phyloP scores from a whole-genome alignment of 2,113 vertebrate species.

The Sebastes fasciatus region DNA sequence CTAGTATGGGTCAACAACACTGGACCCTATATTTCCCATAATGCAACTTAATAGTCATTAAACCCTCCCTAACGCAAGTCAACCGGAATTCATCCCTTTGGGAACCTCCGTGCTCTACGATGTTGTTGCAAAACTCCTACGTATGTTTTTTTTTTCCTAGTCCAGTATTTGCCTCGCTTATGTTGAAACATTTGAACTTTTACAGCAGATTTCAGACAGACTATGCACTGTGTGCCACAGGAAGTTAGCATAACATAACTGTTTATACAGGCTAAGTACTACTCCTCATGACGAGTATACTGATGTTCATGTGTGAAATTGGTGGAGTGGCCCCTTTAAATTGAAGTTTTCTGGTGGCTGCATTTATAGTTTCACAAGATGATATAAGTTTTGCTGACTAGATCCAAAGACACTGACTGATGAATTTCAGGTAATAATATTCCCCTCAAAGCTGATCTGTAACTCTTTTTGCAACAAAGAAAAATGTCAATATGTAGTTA shows the following conservation, averaged over 20 bases:
- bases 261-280: neutral
- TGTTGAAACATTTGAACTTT: too few species aligned
- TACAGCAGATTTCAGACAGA: too few species aligned
- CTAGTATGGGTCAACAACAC: neutral
- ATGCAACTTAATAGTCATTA: neutral
- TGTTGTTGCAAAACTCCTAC: too few species aligned
- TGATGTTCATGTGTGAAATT: too few species aligned
- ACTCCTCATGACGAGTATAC: neutral
- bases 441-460: constrained; percentile 1
- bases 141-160: too few species aligned
- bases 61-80: neutral
- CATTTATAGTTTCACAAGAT: neutral
- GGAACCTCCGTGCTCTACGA: too few species aligned
- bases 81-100: neutral
- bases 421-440: neutral
- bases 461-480: neutral
- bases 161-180: too few species aligned
- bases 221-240: too few species aligned
- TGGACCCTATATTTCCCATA: neutral
- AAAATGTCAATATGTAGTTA: neutral
- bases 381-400: neutral
- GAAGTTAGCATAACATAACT: neutral
- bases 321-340: neutral
- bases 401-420: neutral
- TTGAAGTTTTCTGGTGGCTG: neutral